Evolutionary conservation across 2,797 vertebrate genomes (phyloP).

Genomic region (Syngnathus rostellatus): DNA sequence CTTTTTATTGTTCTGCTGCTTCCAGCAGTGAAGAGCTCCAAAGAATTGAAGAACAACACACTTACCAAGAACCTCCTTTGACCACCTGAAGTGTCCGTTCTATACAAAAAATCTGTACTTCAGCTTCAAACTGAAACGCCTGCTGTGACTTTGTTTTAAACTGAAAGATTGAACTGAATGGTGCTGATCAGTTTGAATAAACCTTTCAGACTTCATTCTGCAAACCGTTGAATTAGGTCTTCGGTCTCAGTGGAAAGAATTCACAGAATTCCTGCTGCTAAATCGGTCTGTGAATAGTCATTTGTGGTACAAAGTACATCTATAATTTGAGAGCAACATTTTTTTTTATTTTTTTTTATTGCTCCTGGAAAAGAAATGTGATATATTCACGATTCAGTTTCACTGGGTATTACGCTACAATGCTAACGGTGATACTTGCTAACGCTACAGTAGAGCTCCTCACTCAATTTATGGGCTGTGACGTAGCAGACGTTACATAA

Average conservation of each 20-base stretch:
- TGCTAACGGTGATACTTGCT: no score
- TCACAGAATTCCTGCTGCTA: background rate
- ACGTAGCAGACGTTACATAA: conserved; percentile 53
- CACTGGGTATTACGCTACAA: no score
- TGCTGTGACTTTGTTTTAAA: no score
- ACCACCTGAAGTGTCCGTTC: no score
- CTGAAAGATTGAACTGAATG: no score
- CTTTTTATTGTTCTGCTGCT: background rate
- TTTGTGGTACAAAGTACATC: background rate
- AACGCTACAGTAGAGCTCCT: conserved; percentile 17
- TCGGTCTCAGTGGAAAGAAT: background rate
- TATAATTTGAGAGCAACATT: no score
- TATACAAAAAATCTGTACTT: no score
- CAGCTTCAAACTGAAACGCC: no score
- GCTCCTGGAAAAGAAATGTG: background rate
- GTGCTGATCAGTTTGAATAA: no score
- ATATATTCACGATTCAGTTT: no score
- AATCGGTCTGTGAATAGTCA: background rate
- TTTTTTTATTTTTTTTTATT: background rate
- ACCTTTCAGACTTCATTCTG: no score
- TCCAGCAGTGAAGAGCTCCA: background rate
- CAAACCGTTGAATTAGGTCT: no score
- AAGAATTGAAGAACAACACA: background rate
- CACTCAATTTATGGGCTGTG: conserved; percentile 18
- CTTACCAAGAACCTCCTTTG: background rate